These are phyloP conservation scores for Aphidius gifuensis DNA, from an alignment of 1,140 invertebrate species.

Conservation along the genomic window DNA sequence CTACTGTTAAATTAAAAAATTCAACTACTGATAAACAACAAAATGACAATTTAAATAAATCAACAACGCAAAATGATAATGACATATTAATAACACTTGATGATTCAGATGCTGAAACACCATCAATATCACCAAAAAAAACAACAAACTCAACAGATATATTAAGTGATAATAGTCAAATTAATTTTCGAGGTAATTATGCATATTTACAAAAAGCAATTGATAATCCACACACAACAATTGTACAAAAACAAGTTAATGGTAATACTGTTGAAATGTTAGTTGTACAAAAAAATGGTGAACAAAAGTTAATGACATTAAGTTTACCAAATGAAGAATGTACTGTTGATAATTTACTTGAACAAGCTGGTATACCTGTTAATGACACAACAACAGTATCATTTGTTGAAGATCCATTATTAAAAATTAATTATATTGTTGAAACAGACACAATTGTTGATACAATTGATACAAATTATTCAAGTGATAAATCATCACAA, in stretches of 20 bases:
- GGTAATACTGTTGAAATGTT: conserved; percentile 71
- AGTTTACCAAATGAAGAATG: conserved; percentile 74
- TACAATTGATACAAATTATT: conserved; percentile 18
- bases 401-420: conserved; percentile 65
- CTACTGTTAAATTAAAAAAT: too few species aligned
- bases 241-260: conserved; percentile 51
- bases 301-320: conserved; percentile 75
- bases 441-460: conserved; percentile 45
- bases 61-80: too few species aligned
- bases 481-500: not conserved
- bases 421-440: conserved; percentile 74
- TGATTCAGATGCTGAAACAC: too few species aligned
- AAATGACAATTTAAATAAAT: too few species aligned
- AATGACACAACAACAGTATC: conserved; percentile 63
- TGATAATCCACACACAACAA: conserved; percentile 41
- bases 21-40: too few species aligned
- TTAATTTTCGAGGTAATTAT: conserved; percentile 29
- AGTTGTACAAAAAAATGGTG: conserved; percentile 67
- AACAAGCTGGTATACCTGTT: conserved; percentile 59
- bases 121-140: not conserved
- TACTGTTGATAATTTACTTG: conserved; percentile 73
- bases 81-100: too few species aligned
- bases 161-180: not conserved
- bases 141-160: not conserved
- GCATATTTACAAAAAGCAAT: conserved; percentile 46